phyloP scores from a whole-genome alignment of 2,113 vertebrate genomes.

The Perca fluviatilis region DNA sequence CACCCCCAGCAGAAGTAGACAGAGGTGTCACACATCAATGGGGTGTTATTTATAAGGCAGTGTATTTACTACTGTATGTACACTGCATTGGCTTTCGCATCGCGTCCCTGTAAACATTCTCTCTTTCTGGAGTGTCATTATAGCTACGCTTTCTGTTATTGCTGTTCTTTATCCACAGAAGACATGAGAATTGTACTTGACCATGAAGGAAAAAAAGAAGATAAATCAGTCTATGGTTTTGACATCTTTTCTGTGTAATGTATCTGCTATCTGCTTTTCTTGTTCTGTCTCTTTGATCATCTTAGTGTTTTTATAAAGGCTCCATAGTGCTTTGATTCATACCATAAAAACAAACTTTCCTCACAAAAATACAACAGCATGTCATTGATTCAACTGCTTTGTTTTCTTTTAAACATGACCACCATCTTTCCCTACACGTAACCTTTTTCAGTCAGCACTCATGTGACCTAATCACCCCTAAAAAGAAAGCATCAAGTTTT shows the following conservation, averaged over 20 bases:
- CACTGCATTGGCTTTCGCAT: not conserved
- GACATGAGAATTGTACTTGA: not conserved
- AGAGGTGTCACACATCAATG: not conserved
- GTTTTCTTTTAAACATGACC: not conserved
- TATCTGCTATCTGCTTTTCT: not conserved
- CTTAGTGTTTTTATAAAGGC: not conserved
- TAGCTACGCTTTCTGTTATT: not conserved
- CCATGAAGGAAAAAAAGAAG: not conserved
- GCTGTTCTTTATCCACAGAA: not conserved
- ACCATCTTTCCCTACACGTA: not conserved
- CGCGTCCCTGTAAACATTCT: not conserved
- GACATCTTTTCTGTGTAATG: not conserved
- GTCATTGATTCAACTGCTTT: not conserved
- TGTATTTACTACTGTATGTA: not conserved
- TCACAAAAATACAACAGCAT: not conserved
- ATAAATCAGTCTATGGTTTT: not conserved
- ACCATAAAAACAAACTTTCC: not conserved
- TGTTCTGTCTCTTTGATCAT: not conserved
- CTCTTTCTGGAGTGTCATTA: not conserved
- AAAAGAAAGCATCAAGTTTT: too few species aligned
- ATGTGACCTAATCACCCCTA: not conserved
- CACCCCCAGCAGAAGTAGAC: not conserved
- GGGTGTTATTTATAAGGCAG: conserved; percentile 7
- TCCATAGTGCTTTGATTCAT: not conserved
- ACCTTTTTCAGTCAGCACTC: not conserved